A percentile compares a stretch with the other conserved stretches of the same genome.
Conservation (phyloP, 1,140 invertebrate genomes). For the Cydia splendana region DNA sequence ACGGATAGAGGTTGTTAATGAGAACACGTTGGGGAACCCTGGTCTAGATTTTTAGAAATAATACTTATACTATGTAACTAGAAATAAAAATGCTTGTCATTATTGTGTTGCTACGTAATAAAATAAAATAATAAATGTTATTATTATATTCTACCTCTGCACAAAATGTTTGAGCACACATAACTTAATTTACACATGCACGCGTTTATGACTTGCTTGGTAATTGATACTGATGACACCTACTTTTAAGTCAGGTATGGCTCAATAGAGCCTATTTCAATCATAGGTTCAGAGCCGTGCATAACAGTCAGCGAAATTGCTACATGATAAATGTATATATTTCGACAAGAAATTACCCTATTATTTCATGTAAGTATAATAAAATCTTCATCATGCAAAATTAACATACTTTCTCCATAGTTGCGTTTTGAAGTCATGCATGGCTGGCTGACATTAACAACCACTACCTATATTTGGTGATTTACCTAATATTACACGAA, state of each 20-base stretch:
- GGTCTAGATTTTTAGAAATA: constrained; percentile 4
- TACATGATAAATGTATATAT: too few relatives aligned
- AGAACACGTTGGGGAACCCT: background rate
- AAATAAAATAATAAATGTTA: constrained; percentile 34
- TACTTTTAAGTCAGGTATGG: background rate
- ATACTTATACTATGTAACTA: constrained; percentile 14
- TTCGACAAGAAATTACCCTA: too few relatives aligned
- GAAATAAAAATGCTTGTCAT: constrained; percentile 45
- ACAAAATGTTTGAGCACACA: constrained; percentile 58
- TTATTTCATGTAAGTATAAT: too few relatives aligned
- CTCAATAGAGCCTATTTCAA: background rate
- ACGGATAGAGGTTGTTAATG: background rate
- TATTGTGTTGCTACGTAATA: constrained; percentile 54
- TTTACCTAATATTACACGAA: background rate
- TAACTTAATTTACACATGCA: constrained; percentile 46
- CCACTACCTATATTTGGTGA: too few relatives aligned
- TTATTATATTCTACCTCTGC: constrained; percentile 48
- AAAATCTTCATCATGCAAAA: too few relatives aligned
- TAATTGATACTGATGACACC: background rate
- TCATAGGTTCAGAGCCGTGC: background rate
- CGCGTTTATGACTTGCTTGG: constrained; percentile 21
- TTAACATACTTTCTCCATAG: too few relatives aligned
- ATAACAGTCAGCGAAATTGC: background rate
- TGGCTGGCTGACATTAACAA: too few relatives aligned
- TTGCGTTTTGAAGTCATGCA: too few relatives aligned